phyloP scores from a whole-genome alignment of 2,888 invertebrate genomes.

The Pedicia rivosa region DNA sequence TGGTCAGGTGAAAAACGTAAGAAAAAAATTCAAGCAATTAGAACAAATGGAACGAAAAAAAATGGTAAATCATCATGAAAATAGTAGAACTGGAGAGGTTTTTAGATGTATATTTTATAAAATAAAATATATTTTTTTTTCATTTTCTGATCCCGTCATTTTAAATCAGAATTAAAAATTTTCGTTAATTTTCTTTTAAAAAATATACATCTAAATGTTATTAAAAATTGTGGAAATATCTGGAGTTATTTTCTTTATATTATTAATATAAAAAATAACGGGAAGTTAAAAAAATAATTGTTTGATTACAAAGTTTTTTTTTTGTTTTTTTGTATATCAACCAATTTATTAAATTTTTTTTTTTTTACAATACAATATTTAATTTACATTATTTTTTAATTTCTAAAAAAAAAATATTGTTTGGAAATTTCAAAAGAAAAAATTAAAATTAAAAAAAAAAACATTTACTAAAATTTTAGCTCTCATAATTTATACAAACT shows the following conservation, averaged over 20 bases:
- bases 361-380: too few relatives aligned
- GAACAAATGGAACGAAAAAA: constrained; percentile 29
- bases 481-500: too few relatives aligned
- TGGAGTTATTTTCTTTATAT: constrained; percentile 1
- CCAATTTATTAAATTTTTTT: too few relatives aligned
- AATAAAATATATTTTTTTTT: constrained; percentile 10
- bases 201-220: too few relatives aligned
- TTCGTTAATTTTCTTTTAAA: constrained; percentile 5
- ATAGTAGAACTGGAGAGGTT: constrained; percentile 2
- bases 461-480: too few relatives aligned
- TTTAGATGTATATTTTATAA: constrained; percentile 1
- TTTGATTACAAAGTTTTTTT: not conserved
- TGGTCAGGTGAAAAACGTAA: constrained; percentile 62
- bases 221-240: too few relatives aligned
- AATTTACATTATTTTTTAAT: too few relatives aligned
- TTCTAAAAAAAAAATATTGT: too few relatives aligned
- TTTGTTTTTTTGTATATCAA: too few relatives aligned
- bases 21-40: constrained; percentile 34
- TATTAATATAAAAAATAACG: not conserved
- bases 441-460: too few relatives aligned
- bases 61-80: constrained; percentile 27
- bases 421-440: too few relatives aligned
- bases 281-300: constrained; percentile 2
- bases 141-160: constrained; percentile 5
- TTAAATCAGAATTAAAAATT: constrained; percentile 5